A percentile compares a stretch with the other conserved stretches of the same genome.
phyloP scores from a whole-genome alignment of 2,888 invertebrate species.

The Leucophora obtusa region DNA sequence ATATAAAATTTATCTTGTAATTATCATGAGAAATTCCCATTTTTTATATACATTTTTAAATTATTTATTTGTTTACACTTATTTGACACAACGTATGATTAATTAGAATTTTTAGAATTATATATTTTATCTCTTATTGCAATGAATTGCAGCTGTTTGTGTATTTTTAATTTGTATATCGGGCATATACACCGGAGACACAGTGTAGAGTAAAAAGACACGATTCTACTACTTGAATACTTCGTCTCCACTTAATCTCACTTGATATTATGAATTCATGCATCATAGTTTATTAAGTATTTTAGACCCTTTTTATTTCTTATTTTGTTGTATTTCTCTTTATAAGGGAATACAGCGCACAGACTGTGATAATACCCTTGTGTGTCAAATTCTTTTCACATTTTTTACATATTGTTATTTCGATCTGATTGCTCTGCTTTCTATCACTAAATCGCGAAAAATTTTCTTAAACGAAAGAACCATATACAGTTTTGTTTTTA shows the following conservation, averaged over 20 bases:
- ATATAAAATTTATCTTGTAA: slow-evolving; percentile 17
- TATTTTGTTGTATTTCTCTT: slow-evolving; percentile 38
- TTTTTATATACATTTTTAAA: neutral
- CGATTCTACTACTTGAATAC: slow-evolving; percentile 9
- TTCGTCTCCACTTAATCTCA: slow-evolving; percentile 54
- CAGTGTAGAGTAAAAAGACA: slow-evolving; percentile 2
- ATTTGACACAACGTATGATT: slow-evolving; percentile 44
- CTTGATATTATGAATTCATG: slow-evolving; percentile 25
- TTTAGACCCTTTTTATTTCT: slow-evolving; percentile 42
- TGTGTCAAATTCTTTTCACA: slow-evolving; percentile 65
- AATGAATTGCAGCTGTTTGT: slow-evolving; percentile 20
- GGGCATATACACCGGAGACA: slow-evolving; percentile 59
- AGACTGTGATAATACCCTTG: slow-evolving; percentile 67
- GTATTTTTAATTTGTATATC: slow-evolving; percentile 55
- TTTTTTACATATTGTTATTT: slow-evolving; percentile 25
- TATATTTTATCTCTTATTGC: slow-evolving; percentile 6
- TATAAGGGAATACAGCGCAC: slow-evolving; percentile 44
- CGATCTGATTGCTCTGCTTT: slow-evolving; percentile 29
- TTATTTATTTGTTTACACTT: slow-evolving; percentile 8
- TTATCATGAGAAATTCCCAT: slow-evolving; percentile 43
- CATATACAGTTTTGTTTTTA: neutral
- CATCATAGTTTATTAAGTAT: slow-evolving; percentile 40
- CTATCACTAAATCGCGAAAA: neutral
- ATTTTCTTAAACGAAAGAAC: neutral
- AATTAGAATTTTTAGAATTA: slow-evolving; percentile 8